phyloP scores from a whole-genome alignment of 1,140 invertebrate species.

The Zophobas atratus region DNA sequence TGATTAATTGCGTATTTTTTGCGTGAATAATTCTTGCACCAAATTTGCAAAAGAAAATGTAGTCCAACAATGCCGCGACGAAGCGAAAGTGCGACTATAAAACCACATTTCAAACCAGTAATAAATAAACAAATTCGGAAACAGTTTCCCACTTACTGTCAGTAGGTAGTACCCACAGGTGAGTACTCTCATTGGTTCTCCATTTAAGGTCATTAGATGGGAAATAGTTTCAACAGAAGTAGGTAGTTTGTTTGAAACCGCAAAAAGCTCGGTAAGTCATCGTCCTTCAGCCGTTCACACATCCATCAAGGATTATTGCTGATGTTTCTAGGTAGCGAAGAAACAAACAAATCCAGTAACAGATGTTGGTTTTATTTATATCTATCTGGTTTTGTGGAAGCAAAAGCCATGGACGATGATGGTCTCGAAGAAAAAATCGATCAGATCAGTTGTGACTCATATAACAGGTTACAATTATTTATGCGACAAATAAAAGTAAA shows the following conservation, averaged over 20 bases:
- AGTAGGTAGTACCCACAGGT: not conserved
- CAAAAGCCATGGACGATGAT: constrained; percentile 22
- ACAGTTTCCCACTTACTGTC: too few relatives aligned
- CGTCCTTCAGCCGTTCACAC: constrained; percentile 28
- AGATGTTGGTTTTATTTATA: constrained; percentile 51
- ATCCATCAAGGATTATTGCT: constrained; percentile 37
- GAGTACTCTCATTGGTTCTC: not conserved
- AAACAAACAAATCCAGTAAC: constrained; percentile 49
- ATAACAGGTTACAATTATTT: constrained; percentile 67
- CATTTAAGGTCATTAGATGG: constrained; percentile 24
- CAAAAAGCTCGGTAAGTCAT: constrained; percentile 22
- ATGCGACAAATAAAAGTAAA: constrained; percentile 67
- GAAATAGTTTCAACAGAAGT: constrained; percentile 5
- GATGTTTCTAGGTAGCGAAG: constrained; percentile 38
- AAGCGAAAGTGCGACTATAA: too few relatives aligned
- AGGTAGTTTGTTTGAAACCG: not conserved
- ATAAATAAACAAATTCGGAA: too few relatives aligned
- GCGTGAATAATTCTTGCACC: too few relatives aligned
- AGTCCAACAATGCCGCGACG: too few relatives aligned
- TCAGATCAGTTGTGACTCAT: constrained; percentile 65
- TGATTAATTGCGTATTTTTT: too few relatives aligned
- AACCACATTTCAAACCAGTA: too few relatives aligned
- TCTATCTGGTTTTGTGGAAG: constrained; percentile 42
- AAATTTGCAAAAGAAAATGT: too few relatives aligned
- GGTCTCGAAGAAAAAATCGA: constrained; percentile 59